Conservation (phyloP, 1,140 invertebrate species). For the Campoletis sonorensis region DNA sequence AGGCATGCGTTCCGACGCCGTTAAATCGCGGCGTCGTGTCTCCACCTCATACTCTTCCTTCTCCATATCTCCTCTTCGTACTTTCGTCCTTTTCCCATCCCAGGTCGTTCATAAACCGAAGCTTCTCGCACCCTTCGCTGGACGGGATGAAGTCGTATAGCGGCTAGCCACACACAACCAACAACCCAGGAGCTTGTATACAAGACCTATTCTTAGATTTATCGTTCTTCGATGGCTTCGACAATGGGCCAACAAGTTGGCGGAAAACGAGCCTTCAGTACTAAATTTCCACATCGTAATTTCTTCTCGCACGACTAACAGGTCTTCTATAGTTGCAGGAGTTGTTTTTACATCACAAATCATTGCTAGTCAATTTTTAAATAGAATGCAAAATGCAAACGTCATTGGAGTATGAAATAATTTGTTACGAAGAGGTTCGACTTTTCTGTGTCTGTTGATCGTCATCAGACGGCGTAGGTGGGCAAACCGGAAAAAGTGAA, state of each 20-base stretch:
- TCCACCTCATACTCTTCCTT: constrained; percentile 27
- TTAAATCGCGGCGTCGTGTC: constrained; percentile 59
- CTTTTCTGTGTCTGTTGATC: constrained; percentile 20
- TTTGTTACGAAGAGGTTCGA: constrained; percentile 46
- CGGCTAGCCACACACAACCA: constrained; percentile 45
- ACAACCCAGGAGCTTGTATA: constrained; percentile 53
- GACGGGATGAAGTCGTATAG: not conserved
- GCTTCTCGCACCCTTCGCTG: constrained; percentile 58
- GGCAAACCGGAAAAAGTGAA: too few species aligned
- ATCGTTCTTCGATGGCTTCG: constrained; percentile 70
- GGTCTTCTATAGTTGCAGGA: not conserved
- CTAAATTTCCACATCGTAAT: constrained; percentile 53
- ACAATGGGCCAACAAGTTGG: constrained; percentile 75
- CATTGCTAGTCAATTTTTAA: too few species aligned
- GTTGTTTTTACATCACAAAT: not conserved
- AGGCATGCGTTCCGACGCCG: constrained; percentile 44
- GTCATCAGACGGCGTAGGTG: too few species aligned
- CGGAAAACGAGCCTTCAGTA: constrained; percentile 68
- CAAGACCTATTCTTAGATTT: constrained; percentile 67
- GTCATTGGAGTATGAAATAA: constrained; percentile 30
- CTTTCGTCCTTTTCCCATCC: constrained; percentile 45
- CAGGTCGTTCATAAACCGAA: constrained; percentile 70
- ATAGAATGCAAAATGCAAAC: not conserved
- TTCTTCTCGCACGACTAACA: not conserved
- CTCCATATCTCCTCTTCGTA: constrained; percentile 25